A percentile compares a stretch with the other conserved stretches of the same genome.
These are phyloP conservation scores for Vesta saturnalis DNA, from an alignment of 2,888 invertebrate species.

Conservation along the genomic window DNA sequence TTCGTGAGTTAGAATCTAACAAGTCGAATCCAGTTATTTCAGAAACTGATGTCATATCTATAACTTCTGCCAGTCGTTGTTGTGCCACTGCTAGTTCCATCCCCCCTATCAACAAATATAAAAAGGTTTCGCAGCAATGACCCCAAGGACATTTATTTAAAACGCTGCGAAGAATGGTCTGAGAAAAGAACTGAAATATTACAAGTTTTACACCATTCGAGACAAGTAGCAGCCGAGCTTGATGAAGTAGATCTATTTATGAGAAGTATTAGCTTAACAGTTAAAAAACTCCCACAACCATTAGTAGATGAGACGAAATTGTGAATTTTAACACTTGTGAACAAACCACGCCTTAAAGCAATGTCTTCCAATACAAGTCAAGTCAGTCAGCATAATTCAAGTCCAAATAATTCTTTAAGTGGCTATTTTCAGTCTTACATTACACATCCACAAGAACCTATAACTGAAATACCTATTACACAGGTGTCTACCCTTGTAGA, in stretches of 20 bases:
- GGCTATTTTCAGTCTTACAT: background rate
- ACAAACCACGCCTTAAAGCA: background rate
- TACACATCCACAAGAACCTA: background rate
- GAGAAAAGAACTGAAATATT: background rate
- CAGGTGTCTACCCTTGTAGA: background rate
- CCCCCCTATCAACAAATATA: background rate
- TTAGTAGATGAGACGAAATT: background rate
- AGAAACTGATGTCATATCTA: background rate
- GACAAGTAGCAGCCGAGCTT: background rate
- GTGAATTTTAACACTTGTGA: background rate
- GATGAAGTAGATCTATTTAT: slow-evolving; percentile 1
- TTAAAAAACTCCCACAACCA: background rate
- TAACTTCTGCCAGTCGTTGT: background rate
- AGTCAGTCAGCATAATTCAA: background rate
- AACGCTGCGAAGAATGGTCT: background rate
- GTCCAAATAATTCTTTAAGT: background rate
- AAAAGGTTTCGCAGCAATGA: slow-evolving; percentile 1
- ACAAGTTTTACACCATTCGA: background rate
- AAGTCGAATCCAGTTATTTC: background rate
- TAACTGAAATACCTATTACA: too few relatives aligned
- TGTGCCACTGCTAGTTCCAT: background rate
- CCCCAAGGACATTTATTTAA: background rate
- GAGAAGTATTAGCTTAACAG: slow-evolving; percentile 1
- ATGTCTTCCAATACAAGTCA: background rate
- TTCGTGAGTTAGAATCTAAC: background rate